phyloP scores from a whole-genome alignment of 35 echinoderm and acorn worm genomes.

The Stichopus chloronotus region DNA sequence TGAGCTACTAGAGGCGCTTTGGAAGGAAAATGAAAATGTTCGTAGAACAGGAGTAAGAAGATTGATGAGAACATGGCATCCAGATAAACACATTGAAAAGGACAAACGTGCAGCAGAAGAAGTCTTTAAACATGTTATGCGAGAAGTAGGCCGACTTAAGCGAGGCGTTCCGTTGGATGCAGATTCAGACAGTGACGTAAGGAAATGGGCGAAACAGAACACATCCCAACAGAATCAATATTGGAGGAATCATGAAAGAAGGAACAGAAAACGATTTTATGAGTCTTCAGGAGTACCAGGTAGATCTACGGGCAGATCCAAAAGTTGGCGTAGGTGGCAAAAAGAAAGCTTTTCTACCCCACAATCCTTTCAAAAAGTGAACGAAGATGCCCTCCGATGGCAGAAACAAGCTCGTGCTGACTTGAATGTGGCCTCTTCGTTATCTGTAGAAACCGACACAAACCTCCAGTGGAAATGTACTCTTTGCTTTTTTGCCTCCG shows the following conservation, averaged over 20 bases:
- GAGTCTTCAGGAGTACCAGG: background rate
- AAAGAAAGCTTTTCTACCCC: background rate
- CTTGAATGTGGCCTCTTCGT: background rate
- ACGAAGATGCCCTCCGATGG: background rate
- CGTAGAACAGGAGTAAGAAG: background rate
- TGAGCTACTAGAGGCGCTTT: background rate
- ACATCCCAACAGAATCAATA: background rate
- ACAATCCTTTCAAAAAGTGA: background rate
- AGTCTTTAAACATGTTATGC: background rate
- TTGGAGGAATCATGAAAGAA: background rate
- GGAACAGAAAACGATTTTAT: background rate
- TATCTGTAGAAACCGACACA: background rate
- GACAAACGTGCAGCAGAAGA: background rate
- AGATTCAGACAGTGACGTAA: background rate
- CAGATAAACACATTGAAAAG: background rate
- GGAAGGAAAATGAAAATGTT: background rate
- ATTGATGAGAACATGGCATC: background rate
- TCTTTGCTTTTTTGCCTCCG: conserved; percentile 19
- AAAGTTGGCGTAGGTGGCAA: background rate
- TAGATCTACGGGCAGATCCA: background rate
- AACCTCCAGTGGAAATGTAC: conserved; percentile 18
- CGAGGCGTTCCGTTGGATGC: background rate
- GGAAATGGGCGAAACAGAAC: background rate
- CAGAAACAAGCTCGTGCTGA: background rate
- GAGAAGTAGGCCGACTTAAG: background rate